Conservation (phyloP, 1,140 invertebrate species). For the Cyclina sinensis region DNA sequence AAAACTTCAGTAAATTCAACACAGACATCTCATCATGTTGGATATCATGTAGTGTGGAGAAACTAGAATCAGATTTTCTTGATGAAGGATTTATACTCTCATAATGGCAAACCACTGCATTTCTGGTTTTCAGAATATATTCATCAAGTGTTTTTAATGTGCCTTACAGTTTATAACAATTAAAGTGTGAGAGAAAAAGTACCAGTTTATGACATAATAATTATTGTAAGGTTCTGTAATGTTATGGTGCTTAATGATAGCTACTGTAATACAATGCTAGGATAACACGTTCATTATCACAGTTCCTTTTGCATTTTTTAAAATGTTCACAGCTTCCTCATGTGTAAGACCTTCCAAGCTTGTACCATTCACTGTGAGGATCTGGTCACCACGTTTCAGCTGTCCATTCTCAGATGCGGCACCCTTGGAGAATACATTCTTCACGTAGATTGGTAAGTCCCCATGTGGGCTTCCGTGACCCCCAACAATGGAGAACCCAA, state of each 20-base stretch:
- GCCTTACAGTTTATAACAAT: too few species aligned
- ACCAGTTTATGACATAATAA: too few species aligned
- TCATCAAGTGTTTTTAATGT: too few species aligned
- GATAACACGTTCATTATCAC: conserved; percentile 88
- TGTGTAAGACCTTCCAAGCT: conserved; percentile 89
- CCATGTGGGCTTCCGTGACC: conserved; percentile 92
- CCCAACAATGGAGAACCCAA: conserved; percentile 94
- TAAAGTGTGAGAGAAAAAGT: too few species aligned
- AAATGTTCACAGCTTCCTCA: conserved; percentile 89
- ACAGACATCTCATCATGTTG: too few species aligned
- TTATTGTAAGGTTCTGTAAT: too few species aligned
- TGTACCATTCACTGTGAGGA: conserved; percentile 88
- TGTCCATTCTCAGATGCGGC: conserved; percentile 91
- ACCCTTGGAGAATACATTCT: conserved; percentile 93
- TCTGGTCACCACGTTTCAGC: conserved; percentile 90
- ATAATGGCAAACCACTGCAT: too few species aligned
- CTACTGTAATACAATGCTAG: conserved; percentile 34
- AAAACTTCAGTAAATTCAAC: too few species aligned
- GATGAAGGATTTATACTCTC: too few species aligned
- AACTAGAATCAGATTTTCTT: too few species aligned
- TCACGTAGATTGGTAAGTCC: conserved; percentile 93
- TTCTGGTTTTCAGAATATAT: too few species aligned
- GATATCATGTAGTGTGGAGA: too few species aligned
- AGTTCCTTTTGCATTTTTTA: conserved; percentile 88
- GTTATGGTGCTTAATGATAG: not conserved